Base-by-base conservation (phyloP, 2,888 invertebrate genomes). In the Xylota sylvarum region DNA sequence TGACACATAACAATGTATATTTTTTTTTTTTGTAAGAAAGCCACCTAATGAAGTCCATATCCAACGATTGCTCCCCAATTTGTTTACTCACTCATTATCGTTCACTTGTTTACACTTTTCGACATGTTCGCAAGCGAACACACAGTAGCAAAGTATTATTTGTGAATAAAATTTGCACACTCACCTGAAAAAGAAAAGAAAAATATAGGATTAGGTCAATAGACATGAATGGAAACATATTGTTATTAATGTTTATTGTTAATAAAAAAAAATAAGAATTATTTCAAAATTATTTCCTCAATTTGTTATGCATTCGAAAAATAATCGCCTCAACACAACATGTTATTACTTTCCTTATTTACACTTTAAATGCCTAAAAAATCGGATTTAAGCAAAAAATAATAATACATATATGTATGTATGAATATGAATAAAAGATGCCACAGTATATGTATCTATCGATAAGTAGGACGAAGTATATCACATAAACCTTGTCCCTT, bases 61-160 rank as follows among this genome's bases (percentile, higher is more conserved):
- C 27, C 46, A 37, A 32, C 17, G 37, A 48, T 62, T 46, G 32
- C n/a, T 46, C 30, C 30, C 14, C 35, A 78, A 46, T 37, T 58
- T 81, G 60, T 85, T 80, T 85, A 85, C 81, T 65, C 46, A 70
- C 85, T 76, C 65, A 85, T 85, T 76, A 81, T 7, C 76, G 56
- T 27, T 70, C 46, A 72, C 65, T 85, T 85, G 76, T 81, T 35
- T 48, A 58, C 67, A 77, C 40, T 50, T 79, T 70, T 70, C 52
- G 19, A 62, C 52, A 62, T 55, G 35, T 74, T 74, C 43, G 52
- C 9, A 37, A 64, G 37, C 50, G 12, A 17, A 76, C 69, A 52
- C 30, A 56, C 73, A 64, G 62, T 55, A 60, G 65, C 40, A 50
- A 77, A 40, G 37, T 64, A 60, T 73, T 72, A 27, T 52, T 77